Conservation (phyloP, 1,140 invertebrate genomes). For the Drosophila pandora region DNA sequence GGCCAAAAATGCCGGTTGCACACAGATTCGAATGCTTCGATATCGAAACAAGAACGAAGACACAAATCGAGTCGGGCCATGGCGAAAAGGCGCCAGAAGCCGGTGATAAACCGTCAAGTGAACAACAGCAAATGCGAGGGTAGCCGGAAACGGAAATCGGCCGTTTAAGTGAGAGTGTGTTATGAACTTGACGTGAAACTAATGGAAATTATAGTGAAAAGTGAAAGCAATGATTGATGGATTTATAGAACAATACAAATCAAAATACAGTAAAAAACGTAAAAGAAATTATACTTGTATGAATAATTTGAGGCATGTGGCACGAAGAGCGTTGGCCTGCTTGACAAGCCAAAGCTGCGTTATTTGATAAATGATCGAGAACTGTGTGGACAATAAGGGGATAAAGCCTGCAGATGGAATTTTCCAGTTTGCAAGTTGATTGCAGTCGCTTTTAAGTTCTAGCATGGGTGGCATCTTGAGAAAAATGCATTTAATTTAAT, state of each 20-base stretch:
- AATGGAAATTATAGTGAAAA: slow-evolving; percentile 16
- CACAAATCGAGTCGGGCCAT: slow-evolving; percentile 3
- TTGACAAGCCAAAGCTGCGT: slow-evolving; percentile 34
- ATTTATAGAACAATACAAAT: slow-evolving; percentile 14
- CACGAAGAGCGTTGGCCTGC: slow-evolving; percentile 7
- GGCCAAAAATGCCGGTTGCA: slow-evolving; percentile 63
- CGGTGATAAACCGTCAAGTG: slow-evolving; percentile 63
- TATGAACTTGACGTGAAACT: slow-evolving; percentile 4
- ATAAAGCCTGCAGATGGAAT: slow-evolving; percentile 6
- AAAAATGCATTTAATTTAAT: background rate
- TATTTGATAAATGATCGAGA: slow-evolving; percentile 60
- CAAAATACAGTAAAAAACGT: slow-evolving; percentile 7
- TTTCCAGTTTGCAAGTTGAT: background rate
- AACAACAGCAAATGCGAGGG: slow-evolving; percentile 26
- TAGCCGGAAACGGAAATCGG: slow-evolving; percentile 17
- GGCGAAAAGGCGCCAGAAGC: slow-evolving; percentile 50
- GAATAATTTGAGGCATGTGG: slow-evolving; percentile 18
- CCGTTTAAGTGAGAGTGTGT: slow-evolving; percentile 8
- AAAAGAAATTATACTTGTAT: slow-evolving; percentile 8
- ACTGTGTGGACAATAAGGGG: slow-evolving; percentile 11
- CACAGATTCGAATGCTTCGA: slow-evolving; percentile 44
- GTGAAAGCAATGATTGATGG: slow-evolving; percentile 38
- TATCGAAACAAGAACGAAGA: slow-evolving; percentile 44
- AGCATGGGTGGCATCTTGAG: background rate
- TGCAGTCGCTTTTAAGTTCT: background rate